Evolutionary conservation across 53 echinoderm and acorn worm genomes (phyloP), one percentile per base, ranked within the genome.

Genomic region (Antedon mediterranea): DNA sequence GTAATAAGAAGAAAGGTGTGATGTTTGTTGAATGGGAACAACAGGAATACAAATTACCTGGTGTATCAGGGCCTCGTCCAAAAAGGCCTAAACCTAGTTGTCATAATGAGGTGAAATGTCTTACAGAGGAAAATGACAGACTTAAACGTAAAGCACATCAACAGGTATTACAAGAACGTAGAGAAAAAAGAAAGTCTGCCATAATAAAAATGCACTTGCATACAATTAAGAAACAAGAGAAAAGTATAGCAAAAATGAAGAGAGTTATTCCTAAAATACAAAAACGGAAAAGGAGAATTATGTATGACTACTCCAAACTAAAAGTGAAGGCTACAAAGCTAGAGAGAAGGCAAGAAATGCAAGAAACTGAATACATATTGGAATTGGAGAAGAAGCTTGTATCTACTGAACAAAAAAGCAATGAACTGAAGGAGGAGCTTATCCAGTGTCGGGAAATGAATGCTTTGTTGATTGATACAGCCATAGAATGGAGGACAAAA

Each of bases 401-500:
- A 20, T 2, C 28, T 3, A 74, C 81, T 34, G 81, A 81, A 29
- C 44, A 73, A 34, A 34, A 81, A 42, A 81, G 73, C 9, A 15
- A 71, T 15, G 73, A 81, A 30, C 43, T 81, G 29, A 81, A 74
- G 41, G 81, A 81, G 34, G 42, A 74, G 43, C 81, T 81, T 18
- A 73, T 73, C 73, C 73, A 81, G 72, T 73, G 80, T 33, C 71
- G 72, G 13, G 80, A 80, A 72, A 72, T 80, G 4, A 81, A 81
- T 81, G 81, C 75, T 18, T 31, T 74, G 3, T 29, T 81, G 20
- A 74, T 81, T 29, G 81, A 81, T 73, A 74, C 81, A 29, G 81
- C 73, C 73, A 26, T 81, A 42, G 31, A 73, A 34, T 81, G 81
- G 81, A 81, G 81, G 73, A 81, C 81, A 33, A 81, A 81, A 81